phyloP scores from a whole-genome alignment of 1,140 invertebrate species.

The Patella vulgata region DNA sequence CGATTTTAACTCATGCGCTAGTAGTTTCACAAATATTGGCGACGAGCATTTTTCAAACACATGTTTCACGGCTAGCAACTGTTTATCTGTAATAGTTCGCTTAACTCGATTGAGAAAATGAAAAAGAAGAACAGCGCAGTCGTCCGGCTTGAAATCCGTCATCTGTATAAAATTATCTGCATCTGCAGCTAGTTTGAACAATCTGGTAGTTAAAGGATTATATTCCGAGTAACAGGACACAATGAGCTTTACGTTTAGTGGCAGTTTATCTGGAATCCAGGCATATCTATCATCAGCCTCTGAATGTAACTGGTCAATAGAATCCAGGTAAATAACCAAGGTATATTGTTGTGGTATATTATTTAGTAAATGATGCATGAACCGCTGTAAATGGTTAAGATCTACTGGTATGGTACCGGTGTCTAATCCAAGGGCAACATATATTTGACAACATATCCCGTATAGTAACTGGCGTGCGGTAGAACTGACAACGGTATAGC shows the following conservation, averaged over 20 bases:
- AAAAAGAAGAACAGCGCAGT: slow-evolving; percentile 42
- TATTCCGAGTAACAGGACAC: slow-evolving; percentile 46
- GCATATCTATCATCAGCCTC: slow-evolving; percentile 20
- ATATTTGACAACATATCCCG: slow-evolving; percentile 83
- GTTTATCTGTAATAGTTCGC: slow-evolving; percentile 34
- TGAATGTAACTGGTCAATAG: slow-evolving; percentile 39
- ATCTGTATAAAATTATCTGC: slow-evolving; percentile 46
- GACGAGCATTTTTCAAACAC: slow-evolving; percentile 45
- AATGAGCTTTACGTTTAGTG: slow-evolving; percentile 59
- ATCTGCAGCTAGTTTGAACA: slow-evolving; percentile 33
- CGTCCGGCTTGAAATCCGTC: slow-evolving; percentile 27
- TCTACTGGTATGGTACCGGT: slow-evolving; percentile 41
- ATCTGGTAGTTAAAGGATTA: slow-evolving; percentile 38
- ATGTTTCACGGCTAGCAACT: no score
- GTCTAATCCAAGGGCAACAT: slow-evolving; percentile 30
- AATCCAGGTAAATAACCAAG: slow-evolving; percentile 59
- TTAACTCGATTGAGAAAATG: slow-evolving; percentile 41
- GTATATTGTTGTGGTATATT: slow-evolving; percentile 39
- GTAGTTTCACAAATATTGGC: slow-evolving; percentile 49
- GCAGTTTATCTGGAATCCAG: slow-evolving; percentile 57
- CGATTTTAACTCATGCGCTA: slow-evolving; percentile 41
- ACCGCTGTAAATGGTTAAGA: slow-evolving; percentile 47
- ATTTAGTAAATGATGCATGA: slow-evolving; percentile 46
- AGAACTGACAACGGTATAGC: slow-evolving; percentile 47
- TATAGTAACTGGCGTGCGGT: slow-evolving; percentile 89